Evolutionary conservation across 2,797 vertebrate genomes (phyloP).

Genomic region (Sphaeramia orbicularis): DNA sequence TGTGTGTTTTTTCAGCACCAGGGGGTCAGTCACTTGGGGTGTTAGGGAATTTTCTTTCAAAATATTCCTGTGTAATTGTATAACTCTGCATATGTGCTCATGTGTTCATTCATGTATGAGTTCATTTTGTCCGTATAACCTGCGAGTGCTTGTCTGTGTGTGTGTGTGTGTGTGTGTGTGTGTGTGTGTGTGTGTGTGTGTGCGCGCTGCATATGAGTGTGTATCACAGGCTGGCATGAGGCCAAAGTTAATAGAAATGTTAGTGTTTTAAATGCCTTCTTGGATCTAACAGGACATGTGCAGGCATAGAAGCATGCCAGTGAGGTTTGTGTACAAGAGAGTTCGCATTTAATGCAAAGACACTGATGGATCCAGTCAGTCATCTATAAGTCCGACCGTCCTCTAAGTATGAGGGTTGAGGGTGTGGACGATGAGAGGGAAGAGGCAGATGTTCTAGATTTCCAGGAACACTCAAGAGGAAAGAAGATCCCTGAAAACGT

Average conservation of each 20-base stretch:
- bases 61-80: slow-evolving; percentile 81
- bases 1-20: slow-evolving; percentile 70
- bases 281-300: slow-evolving; percentile 73
- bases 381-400: slow-evolving; percentile 39
- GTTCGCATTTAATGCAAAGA: slow-evolving; percentile 41
- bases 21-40: slow-evolving; percentile 81
- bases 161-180: slow-evolving; percentile 6
- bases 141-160: slow-evolving; percentile 41
- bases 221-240: slow-evolving; percentile 49
- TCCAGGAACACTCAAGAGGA: slow-evolving; percentile 24
- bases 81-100: slow-evolving; percentile 45
- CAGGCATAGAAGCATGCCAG: slow-evolving; percentile 61
- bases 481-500: neutral
- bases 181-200: neutral
- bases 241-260: slow-evolving; percentile 71
- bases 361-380: slow-evolving; percentile 44
- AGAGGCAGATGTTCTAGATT: slow-evolving; percentile 37
- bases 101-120: slow-evolving; percentile 19
- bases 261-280: slow-evolving; percentile 73
- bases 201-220: too few relatives aligned
- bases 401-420: slow-evolving; percentile 17
- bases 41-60: slow-evolving; percentile 78
- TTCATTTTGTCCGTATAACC: slow-evolving; percentile 46
- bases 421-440: slow-evolving; percentile 17
- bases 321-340: slow-evolving; percentile 43